phyloP scores from a whole-genome alignment of 2,113 vertebrate species.

The Festucalex cinctus region DNA sequence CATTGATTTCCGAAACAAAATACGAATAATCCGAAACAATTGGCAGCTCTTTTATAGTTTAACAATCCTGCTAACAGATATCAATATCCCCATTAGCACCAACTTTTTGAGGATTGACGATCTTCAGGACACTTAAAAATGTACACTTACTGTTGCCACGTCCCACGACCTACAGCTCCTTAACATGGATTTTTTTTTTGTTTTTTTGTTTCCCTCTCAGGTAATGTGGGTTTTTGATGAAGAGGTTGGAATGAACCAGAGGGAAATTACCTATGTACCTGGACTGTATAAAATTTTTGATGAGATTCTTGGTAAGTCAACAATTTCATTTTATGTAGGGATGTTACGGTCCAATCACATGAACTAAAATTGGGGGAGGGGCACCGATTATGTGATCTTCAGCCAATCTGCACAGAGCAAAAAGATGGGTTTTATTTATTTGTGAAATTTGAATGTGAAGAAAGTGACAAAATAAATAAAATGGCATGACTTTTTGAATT shows the following conservation, averaged over 20 bases:
- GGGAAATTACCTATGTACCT: constrained; percentile 95
- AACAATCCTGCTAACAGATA: no score
- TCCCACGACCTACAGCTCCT: not conserved
- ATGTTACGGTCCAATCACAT: not conserved
- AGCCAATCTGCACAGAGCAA: no score
- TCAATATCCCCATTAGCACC: no score
- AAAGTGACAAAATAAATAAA: not conserved
- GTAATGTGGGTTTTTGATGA: constrained; percentile 99
- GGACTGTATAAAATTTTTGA: constrained; percentile 99
- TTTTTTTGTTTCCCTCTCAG: constrained; percentile 61
- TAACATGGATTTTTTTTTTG: not conserved
- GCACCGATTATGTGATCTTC: no score
- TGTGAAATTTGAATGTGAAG: no score
- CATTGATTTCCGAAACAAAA: no score
- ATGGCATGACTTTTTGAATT: not conserved
- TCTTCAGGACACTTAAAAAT: no score
- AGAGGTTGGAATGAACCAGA: constrained; percentile 92
- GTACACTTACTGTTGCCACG: not conserved
- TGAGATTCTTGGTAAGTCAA: constrained; percentile 93
- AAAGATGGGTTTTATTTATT: no score
- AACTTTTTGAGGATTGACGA: no score
- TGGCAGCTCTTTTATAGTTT: no score
- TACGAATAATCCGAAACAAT: no score
- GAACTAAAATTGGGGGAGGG: no score
- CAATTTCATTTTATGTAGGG: not conserved